Conservation (phyloP, 1,140 invertebrate species). For the Proctacanthus coquilletti region DNA sequence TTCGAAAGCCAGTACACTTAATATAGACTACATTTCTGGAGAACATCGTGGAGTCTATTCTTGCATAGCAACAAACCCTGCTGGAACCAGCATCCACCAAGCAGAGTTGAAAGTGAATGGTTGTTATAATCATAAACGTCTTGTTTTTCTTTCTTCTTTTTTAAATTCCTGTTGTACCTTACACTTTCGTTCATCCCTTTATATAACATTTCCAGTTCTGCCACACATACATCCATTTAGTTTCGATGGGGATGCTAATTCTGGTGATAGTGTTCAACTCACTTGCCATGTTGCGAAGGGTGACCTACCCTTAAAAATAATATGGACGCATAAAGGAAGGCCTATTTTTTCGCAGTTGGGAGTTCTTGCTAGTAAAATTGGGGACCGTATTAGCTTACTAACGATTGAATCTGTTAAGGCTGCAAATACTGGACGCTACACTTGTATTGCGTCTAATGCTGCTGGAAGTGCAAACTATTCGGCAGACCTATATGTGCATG, state of each 20-base stretch:
- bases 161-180: slow-evolving; percentile 2
- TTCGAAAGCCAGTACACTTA: slow-evolving; percentile 23
- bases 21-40: slow-evolving; percentile 34
- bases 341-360: slow-evolving; percentile 27
- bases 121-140: slow-evolving; percentile 9
- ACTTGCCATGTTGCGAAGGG: slow-evolving; percentile 54
- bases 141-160: slow-evolving; percentile 9
- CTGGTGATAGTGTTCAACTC: slow-evolving; percentile 51
- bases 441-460: slow-evolving; percentile 42
- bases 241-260: slow-evolving; percentile 43
- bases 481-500: slow-evolving; percentile 40
- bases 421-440: slow-evolving; percentile 47
- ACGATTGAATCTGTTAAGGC: slow-evolving; percentile 34
- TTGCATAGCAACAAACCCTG: slow-evolving; percentile 56
- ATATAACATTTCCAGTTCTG: slow-evolving; percentile 45
- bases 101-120: slow-evolving; percentile 25
- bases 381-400: slow-evolving; percentile 15
- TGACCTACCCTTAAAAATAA: slow-evolving; percentile 47
- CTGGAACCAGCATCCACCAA: slow-evolving; percentile 36
- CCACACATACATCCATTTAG: slow-evolving; percentile 50
- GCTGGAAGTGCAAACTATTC: slow-evolving; percentile 40
- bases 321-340: slow-evolving; percentile 41
- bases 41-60: slow-evolving; percentile 62
- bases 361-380: slow-evolving; percentile 17
- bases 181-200: slow-evolving; percentile 14